Base-by-base conservation (phyloP, 2,797 vertebrate genomes). In the Morelia viridis region DNA sequence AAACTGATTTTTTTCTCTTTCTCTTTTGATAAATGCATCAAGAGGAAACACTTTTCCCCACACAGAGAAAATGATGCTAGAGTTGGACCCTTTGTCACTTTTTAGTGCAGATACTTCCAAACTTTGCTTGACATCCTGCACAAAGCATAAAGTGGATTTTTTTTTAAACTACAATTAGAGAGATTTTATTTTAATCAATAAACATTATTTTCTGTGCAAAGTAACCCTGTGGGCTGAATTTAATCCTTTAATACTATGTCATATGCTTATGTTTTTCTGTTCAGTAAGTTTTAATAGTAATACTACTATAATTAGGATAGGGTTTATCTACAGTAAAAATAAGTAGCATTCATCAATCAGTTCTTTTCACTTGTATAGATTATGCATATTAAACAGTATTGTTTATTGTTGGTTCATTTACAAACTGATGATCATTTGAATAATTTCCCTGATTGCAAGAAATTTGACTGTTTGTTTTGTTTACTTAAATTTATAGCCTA, bases 1-100 rank as follows among this genome's bases (percentile, higher is more conserved):
- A 65, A 24, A 91, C 95, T 28, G 62, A 93, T n/a, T 46, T 22
- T 60, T 64, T 46, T 11, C 41, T n/a, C 13, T 57, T 86, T 87
- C 13, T 68, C 5, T 83, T 85, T 60, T 64, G 60, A n/a, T 56
- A 46, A 76, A 80, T 80, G 35, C 71, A 46, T 46, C 35, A 83
- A 89, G 60, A 24, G 6, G n/a, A n/a, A 83, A 41, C 13, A 80
- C 9, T 0, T 24, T 80, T 80, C 9, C 41, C 46, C 71, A 62
- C 24, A 84, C 8, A 5, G 13, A 26, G 61, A 10, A 56, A n/a
- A 31, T 56, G 62, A 28, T 84, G 46, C 3, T 50, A 12, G 3
- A 0, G 35, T 13, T 90, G 15, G 2, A 50, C 26, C 5, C 28
- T 53, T 61, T 11, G n/a, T 84, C 71, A 80, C 9, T 84, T 15